phyloP scores from a whole-genome alignment of 2,888 invertebrate genomes.

The Clunio marinus region DNA sequence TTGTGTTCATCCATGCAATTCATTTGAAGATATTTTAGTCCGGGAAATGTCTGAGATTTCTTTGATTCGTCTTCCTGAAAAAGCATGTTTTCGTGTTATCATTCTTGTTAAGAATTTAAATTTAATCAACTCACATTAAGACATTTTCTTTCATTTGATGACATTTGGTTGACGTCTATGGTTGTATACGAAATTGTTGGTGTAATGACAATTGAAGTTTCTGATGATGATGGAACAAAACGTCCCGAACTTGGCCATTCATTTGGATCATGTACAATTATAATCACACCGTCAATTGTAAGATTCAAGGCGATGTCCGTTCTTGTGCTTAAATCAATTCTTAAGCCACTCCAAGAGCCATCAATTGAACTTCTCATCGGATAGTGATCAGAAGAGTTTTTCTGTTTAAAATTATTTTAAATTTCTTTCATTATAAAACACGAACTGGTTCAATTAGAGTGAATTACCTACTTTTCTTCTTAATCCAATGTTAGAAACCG shows the following conservation, averaged over 20 bases:
- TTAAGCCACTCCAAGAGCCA: conserved; percentile 47
- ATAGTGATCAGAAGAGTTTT: conserved; percentile 39
- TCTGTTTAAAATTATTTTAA: conserved; percentile 41
- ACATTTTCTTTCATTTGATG: conserved; percentile 45
- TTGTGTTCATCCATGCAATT: conserved; percentile 50
- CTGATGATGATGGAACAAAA: conserved; percentile 43
- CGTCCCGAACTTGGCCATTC: conserved; percentile 43
- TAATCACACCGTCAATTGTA: background rate
- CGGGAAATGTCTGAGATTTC: conserved; percentile 43
- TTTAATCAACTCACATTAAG: conserved; percentile 41
- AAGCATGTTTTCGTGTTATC: too few relatives aligned
- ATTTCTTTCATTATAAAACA: background rate
- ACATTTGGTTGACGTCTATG: conserved; percentile 42
- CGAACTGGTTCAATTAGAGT: too few relatives aligned
- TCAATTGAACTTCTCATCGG: conserved; percentile 44
- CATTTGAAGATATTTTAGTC: conserved; percentile 48
- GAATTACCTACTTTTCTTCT: conserved; percentile 42
- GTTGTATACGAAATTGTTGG: conserved; percentile 47
- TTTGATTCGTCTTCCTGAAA: conserved; percentile 30
- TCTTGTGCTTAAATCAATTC: conserved; percentile 42
- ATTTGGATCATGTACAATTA: conserved; percentile 43
- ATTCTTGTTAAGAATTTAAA: background rate
- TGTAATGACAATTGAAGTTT: conserved; percentile 45
- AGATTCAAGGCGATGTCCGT: background rate
- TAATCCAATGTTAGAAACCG: conserved; percentile 44